A percentile compares a stretch with the other conserved stretches of the same genome.
These are phyloP conservation scores for Pseudois nayaur DNA, from an alignment of 2,113 vertebrate species.

Conservation along the genomic window DNA sequence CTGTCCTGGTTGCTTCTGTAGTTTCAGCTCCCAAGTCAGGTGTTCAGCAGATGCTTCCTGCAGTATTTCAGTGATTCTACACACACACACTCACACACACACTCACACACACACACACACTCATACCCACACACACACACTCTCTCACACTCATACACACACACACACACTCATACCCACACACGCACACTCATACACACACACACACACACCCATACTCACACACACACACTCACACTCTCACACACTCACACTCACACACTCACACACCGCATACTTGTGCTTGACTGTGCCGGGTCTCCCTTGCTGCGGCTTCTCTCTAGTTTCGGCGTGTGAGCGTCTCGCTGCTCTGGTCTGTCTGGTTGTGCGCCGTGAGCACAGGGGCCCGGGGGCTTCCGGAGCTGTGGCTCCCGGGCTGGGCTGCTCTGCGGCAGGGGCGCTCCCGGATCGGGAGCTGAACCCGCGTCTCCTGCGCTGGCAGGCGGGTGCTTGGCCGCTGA, in stretches of 20 bases:
- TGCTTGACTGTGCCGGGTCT: not conserved
- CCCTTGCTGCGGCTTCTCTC: not conserved
- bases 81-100: no score
- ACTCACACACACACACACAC: no score
- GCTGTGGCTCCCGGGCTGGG: not conserved
- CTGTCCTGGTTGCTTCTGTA: not conserved
- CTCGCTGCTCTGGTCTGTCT: rapidly evolving
- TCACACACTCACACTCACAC: no score
- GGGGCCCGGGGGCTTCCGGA: not conserved
- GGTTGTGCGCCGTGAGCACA: not conserved
- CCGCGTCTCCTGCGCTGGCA: not conserved
- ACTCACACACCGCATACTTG: rapidly evolving
- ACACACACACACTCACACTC: no score
- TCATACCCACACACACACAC: no score
- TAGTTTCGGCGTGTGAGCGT: rapidly evolving
- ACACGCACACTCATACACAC: no score
- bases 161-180: no score
- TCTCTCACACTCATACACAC: no score
- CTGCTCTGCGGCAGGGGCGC: not conserved
- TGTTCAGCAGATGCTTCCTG: not conserved
- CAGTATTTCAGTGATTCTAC: not conserved
- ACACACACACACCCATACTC: no score
- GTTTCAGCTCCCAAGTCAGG: not conserved
- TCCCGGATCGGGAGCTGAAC: rapidly evolving
- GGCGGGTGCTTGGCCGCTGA: not conserved